Conservation (phyloP, 2,113 vertebrate species). For the Protomyctophum bolini region DNA sequence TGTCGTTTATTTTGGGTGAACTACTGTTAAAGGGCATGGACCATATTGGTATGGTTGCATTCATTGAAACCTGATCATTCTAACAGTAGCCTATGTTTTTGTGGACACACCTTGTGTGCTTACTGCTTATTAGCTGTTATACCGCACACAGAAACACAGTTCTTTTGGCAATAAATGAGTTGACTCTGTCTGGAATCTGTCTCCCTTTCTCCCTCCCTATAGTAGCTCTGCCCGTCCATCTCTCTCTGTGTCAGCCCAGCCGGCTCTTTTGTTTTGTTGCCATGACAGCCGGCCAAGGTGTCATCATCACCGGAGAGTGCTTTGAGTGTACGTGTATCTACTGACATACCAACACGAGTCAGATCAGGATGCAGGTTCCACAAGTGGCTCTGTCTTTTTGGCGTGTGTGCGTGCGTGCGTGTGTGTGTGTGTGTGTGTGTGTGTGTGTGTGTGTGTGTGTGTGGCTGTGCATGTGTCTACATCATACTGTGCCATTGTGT, state of each 20-base stretch:
- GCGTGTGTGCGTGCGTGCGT: background rate
- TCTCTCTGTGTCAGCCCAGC: background rate
- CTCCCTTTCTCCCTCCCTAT: background rate
- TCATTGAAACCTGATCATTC: background rate
- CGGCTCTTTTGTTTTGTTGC: conserved; percentile 58
- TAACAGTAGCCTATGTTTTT: background rate
- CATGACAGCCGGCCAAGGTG: conserved; percentile 66
- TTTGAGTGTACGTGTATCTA: conserved; percentile 20
- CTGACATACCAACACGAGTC: conserved; percentile 55
- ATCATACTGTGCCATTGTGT: too few relatives aligned
- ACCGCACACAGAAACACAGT: too few relatives aligned
- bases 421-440: background rate
- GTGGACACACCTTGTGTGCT: background rate
- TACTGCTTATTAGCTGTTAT: too few relatives aligned
- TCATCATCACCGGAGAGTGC: conserved; percentile 38
- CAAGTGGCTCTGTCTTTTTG: conserved; percentile 40
- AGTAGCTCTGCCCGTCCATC: background rate
- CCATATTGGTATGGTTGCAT: too few relatives aligned
- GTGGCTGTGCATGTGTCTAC: background rate
- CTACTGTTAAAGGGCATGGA: too few relatives aligned
- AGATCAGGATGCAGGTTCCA: conserved; percentile 48
- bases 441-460: conserved; percentile 6
- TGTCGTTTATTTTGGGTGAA: too few relatives aligned
- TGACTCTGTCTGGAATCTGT: background rate
- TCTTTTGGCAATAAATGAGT: background rate